A percentile compares a stretch with the other conserved stretches of the same genome.
Conservation (phyloP, 2,797 vertebrate genomes). For the Sebastes dallii region DNA sequence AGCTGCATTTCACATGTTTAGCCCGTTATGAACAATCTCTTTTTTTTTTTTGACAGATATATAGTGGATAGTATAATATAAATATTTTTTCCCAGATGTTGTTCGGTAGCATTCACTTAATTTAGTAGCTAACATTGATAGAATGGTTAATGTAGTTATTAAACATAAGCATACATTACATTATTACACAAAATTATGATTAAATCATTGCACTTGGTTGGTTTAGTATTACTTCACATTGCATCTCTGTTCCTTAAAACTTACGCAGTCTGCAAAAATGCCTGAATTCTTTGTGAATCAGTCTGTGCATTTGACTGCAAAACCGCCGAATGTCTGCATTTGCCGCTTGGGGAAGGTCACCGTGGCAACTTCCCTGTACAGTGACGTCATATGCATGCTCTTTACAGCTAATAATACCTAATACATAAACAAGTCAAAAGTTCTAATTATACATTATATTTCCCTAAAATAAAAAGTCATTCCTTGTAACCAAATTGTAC, state of each 20-base stretch:
- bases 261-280: not conserved
- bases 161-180: not conserved
- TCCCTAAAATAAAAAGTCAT: slow-evolving; percentile 1
- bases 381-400: not conserved
- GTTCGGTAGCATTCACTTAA: not conserved
- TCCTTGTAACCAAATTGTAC: not conserved
- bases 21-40: not conserved
- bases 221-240: not conserved
- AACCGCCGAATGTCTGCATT: not conserved
- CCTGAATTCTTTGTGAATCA: not conserved
- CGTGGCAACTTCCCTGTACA: not conserved
- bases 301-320: not conserved
- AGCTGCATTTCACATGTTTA: accelerated
- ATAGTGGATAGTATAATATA: not conserved
- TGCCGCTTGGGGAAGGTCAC: not conserved
- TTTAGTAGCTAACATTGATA: not conserved
- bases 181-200: not conserved
- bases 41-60: not conserved
- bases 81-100: not conserved
- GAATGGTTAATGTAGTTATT: not conserved
- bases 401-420: not conserved
- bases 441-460: not conserved
- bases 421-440: not conserved
- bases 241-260: not conserved
- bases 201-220: not conserved